Base-by-base conservation (phyloP, 2,113 vertebrate species). In the Plecturocebus donacophilus region DNA sequence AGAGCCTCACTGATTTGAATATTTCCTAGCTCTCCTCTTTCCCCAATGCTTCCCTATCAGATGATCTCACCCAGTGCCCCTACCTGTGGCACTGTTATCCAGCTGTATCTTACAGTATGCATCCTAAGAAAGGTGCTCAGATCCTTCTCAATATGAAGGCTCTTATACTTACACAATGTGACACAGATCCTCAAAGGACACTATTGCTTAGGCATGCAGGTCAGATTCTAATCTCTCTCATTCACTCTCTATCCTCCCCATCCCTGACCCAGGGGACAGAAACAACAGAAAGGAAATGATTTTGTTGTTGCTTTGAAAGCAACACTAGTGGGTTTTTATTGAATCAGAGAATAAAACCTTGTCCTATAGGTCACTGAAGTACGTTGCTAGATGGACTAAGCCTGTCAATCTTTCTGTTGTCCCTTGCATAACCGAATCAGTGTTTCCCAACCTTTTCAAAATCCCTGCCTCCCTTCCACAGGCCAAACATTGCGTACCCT, bases 131-230 rank as follows among this genome's bases (percentile, higher is more conserved):
- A 79, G 38, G 79, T 38, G 35, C 66, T 93, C 82, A 89, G 84
- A 87, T 11, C n/a, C 71, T 17, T 66, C 20, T 35, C 61, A 87
- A 16, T 0, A 0, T 73, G 94, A 96, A 58, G 38, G 93, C 87
- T 91, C 90, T 95, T 87, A 85, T 1, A 54, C 58, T 97, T 91
- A 96, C 68, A 93, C 94, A 94, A n/a, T 38, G 90, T 97, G 97
- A 97, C 96, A 97, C 56, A 95, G 80, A 96, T 90, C 70, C 81
- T 93, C 83, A 95, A 96, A 97, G 87, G 90, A 93, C 87, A 79
- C 10, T 6, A 8, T 76, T 92, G 83, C 90, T 97, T 96, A 97
- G 81, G 79, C 64, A 96, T 40, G 91, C 95, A 96, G 70, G 90
- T 87, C 0, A 14, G 70, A 49, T 54, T 92, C 76, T 96, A 94